These are phyloP conservation scores for Rhabdophis nuchalis DNA, from an alignment of 2,797 vertebrate species.

Conservation along the genomic window DNA sequence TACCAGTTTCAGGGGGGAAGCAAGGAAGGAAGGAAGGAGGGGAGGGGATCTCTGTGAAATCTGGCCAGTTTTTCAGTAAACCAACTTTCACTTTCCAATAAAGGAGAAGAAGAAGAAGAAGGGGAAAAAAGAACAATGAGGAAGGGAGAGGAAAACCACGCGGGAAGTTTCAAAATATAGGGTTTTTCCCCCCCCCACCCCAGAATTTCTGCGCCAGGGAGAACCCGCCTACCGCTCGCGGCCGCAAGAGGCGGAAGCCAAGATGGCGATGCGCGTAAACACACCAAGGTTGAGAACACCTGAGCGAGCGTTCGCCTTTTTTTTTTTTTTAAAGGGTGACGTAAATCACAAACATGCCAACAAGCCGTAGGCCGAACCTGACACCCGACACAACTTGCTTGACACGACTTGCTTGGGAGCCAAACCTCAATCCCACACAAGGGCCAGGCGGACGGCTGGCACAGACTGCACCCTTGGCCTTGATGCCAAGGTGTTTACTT, in stretches of 20 bases:
- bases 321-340: background rate
- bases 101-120: background rate
- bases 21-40: no score
- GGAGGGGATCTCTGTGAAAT: background rate
- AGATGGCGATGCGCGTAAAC: background rate
- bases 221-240: fast-evolving
- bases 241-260: background rate
- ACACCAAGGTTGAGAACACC: background rate
- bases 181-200: no score
- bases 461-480: fast-evolving
- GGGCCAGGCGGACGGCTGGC: background rate
- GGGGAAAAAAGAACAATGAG: background rate
- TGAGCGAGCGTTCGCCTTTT: background rate
- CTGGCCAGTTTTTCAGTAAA: background rate
- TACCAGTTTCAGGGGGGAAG: background rate
- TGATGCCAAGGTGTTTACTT: background rate
- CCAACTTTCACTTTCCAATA: background rate
- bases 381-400: no score
- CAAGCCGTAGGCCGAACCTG: background rate
- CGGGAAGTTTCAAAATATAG: background rate
- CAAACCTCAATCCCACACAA: background rate
- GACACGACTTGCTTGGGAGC: no score
- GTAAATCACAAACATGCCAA: background rate
- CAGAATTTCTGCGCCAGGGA: background rate
- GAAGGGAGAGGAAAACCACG: no score